Percentiles rank a stretch among this genome's conserved stretches.
Evolutionary conservation across 2,888 invertebrate species (phyloP).

Genomic region (Andrena minutula): DNA sequence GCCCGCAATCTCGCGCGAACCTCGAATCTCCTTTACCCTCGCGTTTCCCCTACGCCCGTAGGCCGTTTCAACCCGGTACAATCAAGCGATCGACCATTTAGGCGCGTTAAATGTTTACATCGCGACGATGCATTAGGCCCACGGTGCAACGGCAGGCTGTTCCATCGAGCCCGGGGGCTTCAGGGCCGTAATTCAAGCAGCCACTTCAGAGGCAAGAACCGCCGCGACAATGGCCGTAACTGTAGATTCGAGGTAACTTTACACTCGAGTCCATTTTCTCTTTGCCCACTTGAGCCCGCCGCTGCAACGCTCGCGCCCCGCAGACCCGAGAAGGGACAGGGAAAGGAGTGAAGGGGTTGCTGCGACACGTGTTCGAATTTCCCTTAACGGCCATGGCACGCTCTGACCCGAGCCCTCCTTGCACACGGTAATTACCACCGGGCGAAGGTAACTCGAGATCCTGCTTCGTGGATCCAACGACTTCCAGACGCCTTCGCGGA

Average conservation of each 20-base stretch:
- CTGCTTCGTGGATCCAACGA: not conserved
- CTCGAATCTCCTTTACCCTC: not conserved
- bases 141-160: slow-evolving; percentile 28
- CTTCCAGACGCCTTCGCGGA: slow-evolving; percentile 12
- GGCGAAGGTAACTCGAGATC: slow-evolving; percentile 60
- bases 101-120: slow-evolving; percentile 61
- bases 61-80: slow-evolving; percentile 17
- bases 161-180: slow-evolving; percentile 46
- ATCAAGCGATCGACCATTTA: slow-evolving; percentile 50
- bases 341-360: slow-evolving; percentile 45
- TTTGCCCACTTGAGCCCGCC: slow-evolving; percentile 57
- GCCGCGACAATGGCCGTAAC: slow-evolving; percentile 74
- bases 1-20: too few relatives aligned
- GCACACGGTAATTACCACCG: slow-evolving; percentile 53
- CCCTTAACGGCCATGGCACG: slow-evolving; percentile 59
- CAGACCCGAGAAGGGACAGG: not conserved
- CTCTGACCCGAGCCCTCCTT: slow-evolving; percentile 42
- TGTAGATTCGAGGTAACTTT: slow-evolving; percentile 79
- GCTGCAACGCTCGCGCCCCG: slow-evolving; percentile 61
- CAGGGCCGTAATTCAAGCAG: slow-evolving; percentile 75
- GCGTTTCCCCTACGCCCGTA: not conserved
- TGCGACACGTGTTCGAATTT: slow-evolving; percentile 69
- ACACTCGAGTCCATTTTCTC: slow-evolving; percentile 74
- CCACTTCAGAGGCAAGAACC: slow-evolving; percentile 73
- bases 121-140: slow-evolving; percentile 42